Base-by-base conservation (phyloP, 1,140 invertebrate genomes). In the Wiebesia pumilae region DNA sequence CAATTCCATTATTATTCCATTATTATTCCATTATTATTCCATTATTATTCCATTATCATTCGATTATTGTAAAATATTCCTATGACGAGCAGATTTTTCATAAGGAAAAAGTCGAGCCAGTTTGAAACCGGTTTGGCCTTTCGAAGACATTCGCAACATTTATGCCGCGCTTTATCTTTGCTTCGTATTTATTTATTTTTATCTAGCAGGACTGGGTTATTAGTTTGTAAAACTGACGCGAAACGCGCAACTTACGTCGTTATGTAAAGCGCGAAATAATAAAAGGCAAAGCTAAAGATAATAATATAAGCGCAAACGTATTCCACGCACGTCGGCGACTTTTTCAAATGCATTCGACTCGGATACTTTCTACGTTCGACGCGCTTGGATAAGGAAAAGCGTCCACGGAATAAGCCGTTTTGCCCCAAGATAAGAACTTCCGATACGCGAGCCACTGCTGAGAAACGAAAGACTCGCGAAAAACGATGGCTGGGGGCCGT, bases 61-160 rank as follows among this genome's bases (percentile, higher is more conserved):
- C 24, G 27, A 62, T 73, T 73, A 73, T 73, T 40, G 21, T 40
- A 73, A 73, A 24, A 40, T 27, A 33, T 33, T 75, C 71, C 19
- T 33, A 38, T 38, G 71, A 75, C 27, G 14, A 75, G 43, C 71
- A 38, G 71, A 75, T 75, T 75, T 73, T n/a, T 75, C 1, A 43
- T 43, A 43, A n/a, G n/a, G n/a, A n/a, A 75, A 33, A 33, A 75
- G 40, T 43, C 27, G 14, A 38, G 24, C 65, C 3, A 69, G 30
- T 69, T 43, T 75, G 27, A 75, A 75, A 75, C 71, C 71, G 71
- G 71, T 75, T 75, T 43, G 16, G 6, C 71, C 7, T 19, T 75
- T 38, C 38, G 1, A 21, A 24, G 38, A 24, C 38, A 19, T n/a
- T 75, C n/a, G 7, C 21, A 33, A 21, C 58, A 27, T 27, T 62